Evolutionary conservation across 1,140 invertebrate species (phyloP).

Genomic region (Armadillidium nasatum): DNA sequence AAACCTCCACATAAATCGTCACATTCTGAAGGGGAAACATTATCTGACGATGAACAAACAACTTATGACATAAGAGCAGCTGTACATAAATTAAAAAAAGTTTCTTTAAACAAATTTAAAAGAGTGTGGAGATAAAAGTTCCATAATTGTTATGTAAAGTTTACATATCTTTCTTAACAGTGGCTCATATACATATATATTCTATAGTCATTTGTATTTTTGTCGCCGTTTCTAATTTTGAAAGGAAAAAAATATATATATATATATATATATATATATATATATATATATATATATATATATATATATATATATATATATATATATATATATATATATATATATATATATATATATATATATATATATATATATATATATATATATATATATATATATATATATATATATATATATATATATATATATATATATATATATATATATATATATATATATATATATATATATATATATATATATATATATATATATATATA

Average conservation of each 20-base stretch:
- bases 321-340: constrained; percentile 20
- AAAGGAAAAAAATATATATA: background rate
- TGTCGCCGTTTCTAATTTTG: too few species aligned
- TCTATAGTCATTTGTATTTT: too few species aligned
- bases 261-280: too few species aligned
- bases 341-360: constrained; percentile 20
- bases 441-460: too few species aligned
- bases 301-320: constrained; percentile 20
- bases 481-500: constrained; percentile 14
- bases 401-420: constrained; percentile 20
- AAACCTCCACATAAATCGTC: constrained; percentile 57
- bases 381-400: background rate
- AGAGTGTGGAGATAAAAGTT: constrained; percentile 65
- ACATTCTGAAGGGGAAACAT: constrained; percentile 67
- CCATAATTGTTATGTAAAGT: too few species aligned
- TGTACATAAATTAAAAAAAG: constrained; percentile 60
- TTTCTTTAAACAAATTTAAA: constrained; percentile 63
- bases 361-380: constrained; percentile 16
- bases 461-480: background rate
- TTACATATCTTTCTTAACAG: background rate
- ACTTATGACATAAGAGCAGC: constrained; percentile 37
- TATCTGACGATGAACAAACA: constrained; percentile 36
- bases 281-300: background rate
- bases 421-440: constrained; percentile 14
- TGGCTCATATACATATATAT: background rate